These are phyloP conservation scores for Pinna nobilis DNA, from an alignment of 1,140 invertebrate species.

Conservation along the genomic window DNA sequence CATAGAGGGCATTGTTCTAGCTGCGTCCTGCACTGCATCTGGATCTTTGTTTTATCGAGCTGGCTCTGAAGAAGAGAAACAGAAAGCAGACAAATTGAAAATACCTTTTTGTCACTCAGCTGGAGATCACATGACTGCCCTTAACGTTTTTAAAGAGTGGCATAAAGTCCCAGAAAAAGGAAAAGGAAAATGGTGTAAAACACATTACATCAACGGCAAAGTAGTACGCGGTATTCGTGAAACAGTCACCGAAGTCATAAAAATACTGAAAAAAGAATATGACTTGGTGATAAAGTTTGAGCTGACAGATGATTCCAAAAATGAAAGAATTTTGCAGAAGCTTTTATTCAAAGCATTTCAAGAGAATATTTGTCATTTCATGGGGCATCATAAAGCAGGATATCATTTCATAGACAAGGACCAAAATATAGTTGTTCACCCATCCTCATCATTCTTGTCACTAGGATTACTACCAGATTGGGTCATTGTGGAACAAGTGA, in stretches of 20 bases:
- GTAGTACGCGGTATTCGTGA: conserved; percentile 56
- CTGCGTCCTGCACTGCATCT: conserved; percentile 47
- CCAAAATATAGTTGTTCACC: conserved; percentile 58
- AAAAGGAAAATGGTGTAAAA: conserved; percentile 60
- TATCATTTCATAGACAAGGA: conserved; percentile 49
- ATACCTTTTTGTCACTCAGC: conserved; percentile 83
- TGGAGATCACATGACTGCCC: conserved; percentile 93
- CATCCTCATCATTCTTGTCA: conserved; percentile 56
- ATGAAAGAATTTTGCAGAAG: conserved; percentile 37
- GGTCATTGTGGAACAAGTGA: conserved; percentile 57
- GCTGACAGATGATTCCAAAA: conserved; percentile 39
- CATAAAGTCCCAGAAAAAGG: conserved; percentile 46
- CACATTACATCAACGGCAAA: conserved; percentile 65
- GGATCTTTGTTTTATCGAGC: conserved; percentile 58
- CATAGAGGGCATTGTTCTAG: conserved; percentile 76
- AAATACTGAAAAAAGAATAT: conserved; percentile 55
- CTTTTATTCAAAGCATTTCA: conserved; percentile 50
- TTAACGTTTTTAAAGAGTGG: conserved; percentile 88
- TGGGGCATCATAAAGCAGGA: conserved; percentile 60
- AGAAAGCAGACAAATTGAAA: conserved; percentile 80
- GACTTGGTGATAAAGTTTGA: conserved; percentile 36
- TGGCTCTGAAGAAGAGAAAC: conserved; percentile 79
- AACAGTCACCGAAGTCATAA: conserved; percentile 55
- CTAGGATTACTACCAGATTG: conserved; percentile 54
- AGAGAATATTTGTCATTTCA: conserved; percentile 54